These are phyloP conservation scores for Gambusia holbrooki DNA, from an alignment of 2,113 vertebrate species.

Conservation along the genomic window DNA sequence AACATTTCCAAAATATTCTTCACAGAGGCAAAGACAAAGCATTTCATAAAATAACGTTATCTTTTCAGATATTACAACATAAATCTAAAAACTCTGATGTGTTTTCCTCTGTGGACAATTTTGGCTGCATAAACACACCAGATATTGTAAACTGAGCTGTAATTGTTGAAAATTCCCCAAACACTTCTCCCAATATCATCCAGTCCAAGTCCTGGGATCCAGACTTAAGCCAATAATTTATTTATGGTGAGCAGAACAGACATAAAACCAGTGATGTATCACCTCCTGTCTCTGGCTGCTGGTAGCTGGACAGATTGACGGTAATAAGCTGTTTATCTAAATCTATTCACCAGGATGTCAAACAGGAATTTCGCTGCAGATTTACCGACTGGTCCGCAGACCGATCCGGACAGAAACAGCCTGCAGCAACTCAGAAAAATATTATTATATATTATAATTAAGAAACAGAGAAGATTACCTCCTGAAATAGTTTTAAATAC, in stretches of 20 bases:
- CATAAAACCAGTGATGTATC: constrained; percentile 9
- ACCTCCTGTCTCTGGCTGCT: not conserved
- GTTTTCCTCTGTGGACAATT: constrained; percentile 25
- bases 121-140: not conserved
- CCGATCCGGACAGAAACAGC: not conserved
- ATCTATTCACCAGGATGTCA: constrained; percentile 1
- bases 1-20: constrained; percentile 18
- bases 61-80: constrained; percentile 11
- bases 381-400: constrained; percentile 10
- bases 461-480: too few species aligned
- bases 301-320: not conserved
- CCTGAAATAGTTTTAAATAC: too few species aligned
- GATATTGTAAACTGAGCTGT: too few species aligned
- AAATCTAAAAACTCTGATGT: constrained; percentile 14
- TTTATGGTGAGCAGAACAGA: not conserved
- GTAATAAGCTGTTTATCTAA: constrained; percentile 3
- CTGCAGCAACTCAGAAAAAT: not conserved
- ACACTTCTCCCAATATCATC: constrained; percentile 5
- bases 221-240: constrained; percentile 8
- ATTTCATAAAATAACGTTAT: not conserved
- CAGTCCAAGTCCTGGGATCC: constrained; percentile 1
- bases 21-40: constrained; percentile 20
- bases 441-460: too few species aligned
- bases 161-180: too few species aligned
- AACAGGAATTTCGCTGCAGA: not conserved